A percentile compares a stretch with the other conserved stretches of the same genome.
These are phyloP conservation scores for Agapornis roseicollis DNA, from an alignment of 2,113 vertebrate genomes.

Conservation along the genomic window DNA sequence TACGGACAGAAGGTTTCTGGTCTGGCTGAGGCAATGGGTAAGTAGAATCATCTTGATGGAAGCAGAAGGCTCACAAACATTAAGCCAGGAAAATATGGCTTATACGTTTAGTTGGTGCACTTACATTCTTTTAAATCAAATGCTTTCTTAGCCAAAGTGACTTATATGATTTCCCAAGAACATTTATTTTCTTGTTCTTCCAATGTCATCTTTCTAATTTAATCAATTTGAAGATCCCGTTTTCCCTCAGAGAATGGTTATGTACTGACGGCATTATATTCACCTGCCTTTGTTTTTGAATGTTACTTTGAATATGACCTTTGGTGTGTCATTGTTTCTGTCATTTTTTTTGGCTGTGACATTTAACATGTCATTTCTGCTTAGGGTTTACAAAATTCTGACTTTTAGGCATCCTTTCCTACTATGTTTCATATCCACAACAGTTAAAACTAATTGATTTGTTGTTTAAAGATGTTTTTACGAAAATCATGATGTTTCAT, in stretches of 20 bases:
- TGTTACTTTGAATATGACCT: conserved; percentile 70
- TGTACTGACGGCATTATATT: conserved; percentile 19
- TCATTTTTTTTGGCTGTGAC: conserved; percentile 66
- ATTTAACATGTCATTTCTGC: conserved; percentile 71
- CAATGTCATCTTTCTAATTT: conserved; percentile 50
- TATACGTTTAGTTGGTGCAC: background rate
- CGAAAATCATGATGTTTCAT: background rate
- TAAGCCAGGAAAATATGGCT: background rate
- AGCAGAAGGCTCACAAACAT: background rate
- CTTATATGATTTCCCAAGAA: conserved; percentile 37
- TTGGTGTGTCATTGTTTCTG: conserved; percentile 65
- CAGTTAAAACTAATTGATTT: conserved; percentile 61
- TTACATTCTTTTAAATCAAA: conserved; percentile 36
- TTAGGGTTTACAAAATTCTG: conserved; percentile 64
- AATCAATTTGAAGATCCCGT: conserved; percentile 54
- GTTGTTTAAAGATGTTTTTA: conserved; percentile 38
- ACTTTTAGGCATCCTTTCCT: conserved; percentile 56
- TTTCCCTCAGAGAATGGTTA: conserved; percentile 31
- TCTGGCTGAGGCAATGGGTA: conserved; percentile 90
- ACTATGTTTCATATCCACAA: conserved; percentile 36
- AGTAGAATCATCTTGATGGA: conserved; percentile 49
- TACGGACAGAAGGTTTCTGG: conserved; percentile 96
- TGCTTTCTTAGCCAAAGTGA: conserved; percentile 21
- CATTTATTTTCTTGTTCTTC: conserved; percentile 35
- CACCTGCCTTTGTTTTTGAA: conserved; percentile 61